These are phyloP conservation scores for Nymphalis urticae DNA, from an alignment of 2,888 invertebrate genomes.

Conservation along the genomic window DNA sequence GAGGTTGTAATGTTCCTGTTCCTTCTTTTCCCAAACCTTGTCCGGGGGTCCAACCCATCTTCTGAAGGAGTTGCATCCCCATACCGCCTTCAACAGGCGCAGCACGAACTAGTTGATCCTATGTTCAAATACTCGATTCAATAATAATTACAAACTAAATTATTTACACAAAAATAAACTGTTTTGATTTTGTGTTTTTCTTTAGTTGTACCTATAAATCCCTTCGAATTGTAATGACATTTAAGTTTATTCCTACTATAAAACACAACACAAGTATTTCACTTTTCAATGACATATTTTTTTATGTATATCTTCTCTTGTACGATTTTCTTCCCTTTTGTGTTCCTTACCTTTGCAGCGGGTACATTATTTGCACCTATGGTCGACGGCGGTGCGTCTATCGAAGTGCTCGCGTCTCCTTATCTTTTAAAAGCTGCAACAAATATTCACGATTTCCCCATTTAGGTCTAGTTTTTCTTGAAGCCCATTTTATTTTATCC, in stretches of 20 bases:
- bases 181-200: not conserved
- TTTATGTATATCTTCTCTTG: conserved; percentile 14
- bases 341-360: conserved; percentile 67
- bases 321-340: conserved; percentile 37
- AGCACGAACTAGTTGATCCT: conserved; percentile 96
- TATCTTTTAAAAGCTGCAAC: conserved; percentile 78
- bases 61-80: conserved; percentile 97
- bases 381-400: conserved; percentile 57
- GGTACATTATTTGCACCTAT: conserved; percentile 62
- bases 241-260: not conserved
- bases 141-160: conserved; percentile 2
- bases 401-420: conserved; percentile 64
- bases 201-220: conserved; percentile 10
- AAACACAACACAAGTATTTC: not conserved
- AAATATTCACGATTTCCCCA: conserved; percentile 80
- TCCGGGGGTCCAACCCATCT: conserved; percentile 99
- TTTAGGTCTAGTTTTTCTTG: conserved; percentile 64
- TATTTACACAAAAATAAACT: conserved; percentile 10
- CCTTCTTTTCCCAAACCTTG: conserved; percentile 98
- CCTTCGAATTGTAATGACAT: not conserved
- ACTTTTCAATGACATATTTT: not conserved
- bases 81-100: conserved; percentile 96
- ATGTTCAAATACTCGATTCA: conserved; percentile 48
- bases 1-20: conserved; percentile 93
- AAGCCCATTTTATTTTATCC: conserved; percentile 42